Evolutionary conservation across 2,888 invertebrate genomes (phyloP).

Genomic region (Diaprepes abbreviatus): DNA sequence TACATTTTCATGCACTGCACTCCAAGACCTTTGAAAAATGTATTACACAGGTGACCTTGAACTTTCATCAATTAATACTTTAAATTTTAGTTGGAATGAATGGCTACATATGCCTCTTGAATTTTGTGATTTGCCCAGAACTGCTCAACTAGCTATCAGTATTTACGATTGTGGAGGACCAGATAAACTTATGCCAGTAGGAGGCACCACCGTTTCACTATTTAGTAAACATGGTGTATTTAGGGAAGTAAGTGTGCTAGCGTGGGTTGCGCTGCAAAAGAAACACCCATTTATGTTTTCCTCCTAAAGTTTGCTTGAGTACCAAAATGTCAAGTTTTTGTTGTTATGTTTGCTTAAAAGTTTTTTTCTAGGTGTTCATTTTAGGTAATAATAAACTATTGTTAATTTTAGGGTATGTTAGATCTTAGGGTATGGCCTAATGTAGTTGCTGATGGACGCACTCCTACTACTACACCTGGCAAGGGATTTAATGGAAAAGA

Average conservation of each 20-base stretch:
- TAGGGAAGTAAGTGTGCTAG: slow-evolving; percentile 82
- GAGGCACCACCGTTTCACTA: slow-evolving; percentile 92
- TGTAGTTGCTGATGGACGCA: slow-evolving; percentile 83
- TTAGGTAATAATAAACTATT: too few species aligned
- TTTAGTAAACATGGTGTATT: slow-evolving; percentile 96
- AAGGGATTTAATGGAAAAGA: slow-evolving; percentile 84
- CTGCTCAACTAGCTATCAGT: slow-evolving; percentile 88
- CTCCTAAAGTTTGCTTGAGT: too few species aligned
- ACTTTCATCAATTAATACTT: too few species aligned
- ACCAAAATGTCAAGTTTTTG: too few species aligned
- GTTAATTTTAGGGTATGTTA: slow-evolving; percentile 56
- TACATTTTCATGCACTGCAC: too few species aligned
- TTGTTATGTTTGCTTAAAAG: too few species aligned
- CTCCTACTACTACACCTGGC: slow-evolving; percentile 83
- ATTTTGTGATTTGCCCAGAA: slow-evolving; percentile 91
- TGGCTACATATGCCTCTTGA: slow-evolving; percentile 93
- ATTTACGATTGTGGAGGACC: slow-evolving; percentile 94
- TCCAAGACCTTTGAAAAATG: too few species aligned
- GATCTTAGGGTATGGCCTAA: slow-evolving; percentile 88
- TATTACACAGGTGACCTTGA: too few species aligned
- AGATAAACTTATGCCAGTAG: slow-evolving; percentile 85
- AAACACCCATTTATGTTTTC: too few species aligned
- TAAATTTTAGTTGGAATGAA: slow-evolving; percentile 90
- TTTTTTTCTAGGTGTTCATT: slow-evolving; percentile 12
- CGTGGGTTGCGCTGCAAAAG: too few species aligned